Base-by-base conservation (phyloP, 2,797 vertebrate species). In the Oreochromis mossambicus region DNA sequence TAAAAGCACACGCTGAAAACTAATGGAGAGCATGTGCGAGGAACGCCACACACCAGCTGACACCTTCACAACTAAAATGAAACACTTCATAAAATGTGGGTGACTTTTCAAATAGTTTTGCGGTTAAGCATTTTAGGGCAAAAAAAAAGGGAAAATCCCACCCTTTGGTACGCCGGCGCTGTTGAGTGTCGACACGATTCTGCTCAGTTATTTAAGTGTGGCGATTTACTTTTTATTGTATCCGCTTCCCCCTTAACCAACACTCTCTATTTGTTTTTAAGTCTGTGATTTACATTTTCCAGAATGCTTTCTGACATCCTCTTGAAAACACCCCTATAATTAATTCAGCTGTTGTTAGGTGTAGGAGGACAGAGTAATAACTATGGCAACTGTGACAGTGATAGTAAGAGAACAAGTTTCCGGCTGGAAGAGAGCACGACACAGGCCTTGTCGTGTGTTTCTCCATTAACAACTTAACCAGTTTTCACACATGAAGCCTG, bases 351-450 rank as follows among this genome's bases (percentile, higher is more conserved):
- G 85, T 86, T 89, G 86, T 93, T 91, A 84, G 76, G 86, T 92
- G 92, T 94, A 89, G 93, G 93, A 95, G 93, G 92, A 94, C 92
- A 89, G 87, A 89, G 70, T 91, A 94, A 94, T 95, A 90, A 90
- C 92, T 87, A 87, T 91, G 89, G 88, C 85, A 92, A 90, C 90
- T 87, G 51, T 92, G 87, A 91, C 87, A 91, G 83, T 55, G 89
- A 88, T 88, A 90, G 84, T 92, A 88, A 81, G 78, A 88, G 73
- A 77, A 84, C 87, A 43, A 83, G 77, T 84, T 87, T 80, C 78
- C 56, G 52, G 68, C 50, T 56, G 36, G 80, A 24, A 76, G 36
- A 80, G 63, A 82, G 55, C 48, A 75, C 24, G 54, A 79, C 46
- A 75, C 7, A 5, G 70, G 41, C 17, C 46, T 32, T 51, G 70